Evolutionary conservation across 2,888 invertebrate species (phyloP), one percentile per base, ranked within the genome.

Genomic region (Lumbricus terrestris): DNA sequence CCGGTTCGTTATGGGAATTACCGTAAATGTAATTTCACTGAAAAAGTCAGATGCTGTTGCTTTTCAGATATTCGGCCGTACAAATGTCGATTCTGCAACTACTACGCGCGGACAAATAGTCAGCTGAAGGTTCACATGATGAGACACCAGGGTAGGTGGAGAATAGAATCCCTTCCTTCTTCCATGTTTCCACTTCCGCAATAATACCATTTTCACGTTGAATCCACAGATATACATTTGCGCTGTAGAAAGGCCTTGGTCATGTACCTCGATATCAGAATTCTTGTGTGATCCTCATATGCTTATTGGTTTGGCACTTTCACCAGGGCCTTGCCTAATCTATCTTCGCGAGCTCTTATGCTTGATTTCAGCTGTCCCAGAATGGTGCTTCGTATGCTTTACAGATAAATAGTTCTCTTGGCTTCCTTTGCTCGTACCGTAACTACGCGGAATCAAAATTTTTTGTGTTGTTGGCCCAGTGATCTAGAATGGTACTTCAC

Each of bases 51-150:
- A 11, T 83, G n/a, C 47, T 88, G 23, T 88, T 89, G 47, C 89
- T 85, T 93, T 93, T 38, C 93, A 95, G 95, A 95, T 92, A 94
- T 94, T 88, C 93, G 95, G 20, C 95, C 95, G 34, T 95, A 94
- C 93, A 94, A 95, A 92, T 95, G 95, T 92, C 93, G 94, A 92
- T 94, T 94, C 92, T 95, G 95, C 93, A 94, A 94, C 90, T 95
- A 94, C 92, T 94, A 93, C 92, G 95, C 95, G 23, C 92, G 95
- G n/a, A 95, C 95, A 82, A 95, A 95, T 93, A 95, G 95, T 90
- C 95, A 95, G 92, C 93, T 95, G 83, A 95, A 95, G 92, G 95
- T 95, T 11, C 95, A 95, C 92, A 95, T 95, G 94, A 95, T 95
- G 94, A 92, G 95, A 89, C 95, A 95, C 93, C 95, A 95, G 93